Base-by-base conservation (phyloP, 2,888 invertebrate species). In the Caenorhabditis uteleia region DNA sequence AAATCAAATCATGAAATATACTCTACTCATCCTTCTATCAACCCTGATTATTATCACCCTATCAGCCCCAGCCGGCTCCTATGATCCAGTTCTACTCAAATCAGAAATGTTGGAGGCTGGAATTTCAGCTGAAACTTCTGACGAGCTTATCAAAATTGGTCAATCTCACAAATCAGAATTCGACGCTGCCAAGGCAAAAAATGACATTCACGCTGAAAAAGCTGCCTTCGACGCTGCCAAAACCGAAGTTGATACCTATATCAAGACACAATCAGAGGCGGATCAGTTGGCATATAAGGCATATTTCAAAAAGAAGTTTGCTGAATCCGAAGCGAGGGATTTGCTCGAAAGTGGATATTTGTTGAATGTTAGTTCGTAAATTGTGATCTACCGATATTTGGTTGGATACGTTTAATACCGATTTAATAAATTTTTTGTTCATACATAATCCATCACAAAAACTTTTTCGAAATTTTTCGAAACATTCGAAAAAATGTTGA, bases 111-210 rank as follows among this genome's bases (percentile, higher is more conserved):
- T 31, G 10, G 39, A 39, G 8, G 50, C 57, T 8, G 57, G 57
- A n/a, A 44, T 58, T 27, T 58, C 57, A 10, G 23, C 45, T 4
- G 38, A 29, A 1, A 45, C 50, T 23, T 49, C 50, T 7, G 45
- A 25, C 25, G 50, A 42, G 42, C 23, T 59, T 16, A 31, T 53
- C 6, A 48, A 16, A 1, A 46, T 59, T 27, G 51, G 20, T 20
- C 43, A 59, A 25, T 53, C 51, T 29, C 48, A 53, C 59, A 47
- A 59, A 47, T 27, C 16, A 31, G 36, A 59, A 18, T 26, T 59
- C 4, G 47, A 51, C n/a, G 23, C 18, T 2, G 42, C 23, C 20
- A 45, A 45, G 14, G n/a, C 33, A 2, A 50, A 58, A 18, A 25
- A 33, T 1, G 50, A 50, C n/a, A n/a, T n/a, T n/a, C n/a, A n/a